Evolutionary conservation across 2,113 vertebrate genomes (phyloP), one percentile per base, ranked within the genome.

Genomic region (Xiphophorus maculatus): DNA sequence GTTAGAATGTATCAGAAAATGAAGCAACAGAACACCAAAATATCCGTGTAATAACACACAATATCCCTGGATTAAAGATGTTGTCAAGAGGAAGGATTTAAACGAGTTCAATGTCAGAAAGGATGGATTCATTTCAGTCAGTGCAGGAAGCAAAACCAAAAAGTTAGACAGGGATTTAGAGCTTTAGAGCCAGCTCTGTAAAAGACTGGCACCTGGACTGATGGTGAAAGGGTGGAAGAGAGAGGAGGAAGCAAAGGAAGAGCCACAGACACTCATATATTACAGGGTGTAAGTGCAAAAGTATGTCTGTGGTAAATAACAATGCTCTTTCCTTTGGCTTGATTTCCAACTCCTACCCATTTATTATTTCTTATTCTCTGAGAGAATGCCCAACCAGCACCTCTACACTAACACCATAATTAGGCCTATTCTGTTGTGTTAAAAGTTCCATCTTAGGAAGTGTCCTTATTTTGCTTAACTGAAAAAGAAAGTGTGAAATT

Each of bases 191-290:
- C 81, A 68, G 32, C 5, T 75, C 71, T 73, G 81, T 73, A 48
- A 40, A 17, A 73, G 0, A 33, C 1, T 3, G 4, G 62, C 66
- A 74, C 73, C 76, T 76, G 69, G 66, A 76, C 74, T 80, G 79
- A 84, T 74, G 78, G 80, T n/a, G 25, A 30, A 60, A 66, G 69
- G 37, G 64, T 32, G 61, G 69, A 71, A 66, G 33, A 60, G 13
- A 48, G 30, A 37, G 13, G 8, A 37, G 27, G 33, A 67, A 30
- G 54, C n/a, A 14, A 30, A 9, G n/a, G 28, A 69, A 69, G 61
- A 63, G 61, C 27, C 65, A 6, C 51, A 27, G 19, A 54, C 67
- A 51, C 58, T 63, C 27, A 63, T 5, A 66, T 30, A 74, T 76
- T 69, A 71, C 40, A 63, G 48, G 63, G 48, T 44, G 42, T 14